Evolutionary conservation across 1,140 invertebrate genomes (phyloP), one percentile per base, ranked within the genome.

Genomic region (Hestina assimilis): DNA sequence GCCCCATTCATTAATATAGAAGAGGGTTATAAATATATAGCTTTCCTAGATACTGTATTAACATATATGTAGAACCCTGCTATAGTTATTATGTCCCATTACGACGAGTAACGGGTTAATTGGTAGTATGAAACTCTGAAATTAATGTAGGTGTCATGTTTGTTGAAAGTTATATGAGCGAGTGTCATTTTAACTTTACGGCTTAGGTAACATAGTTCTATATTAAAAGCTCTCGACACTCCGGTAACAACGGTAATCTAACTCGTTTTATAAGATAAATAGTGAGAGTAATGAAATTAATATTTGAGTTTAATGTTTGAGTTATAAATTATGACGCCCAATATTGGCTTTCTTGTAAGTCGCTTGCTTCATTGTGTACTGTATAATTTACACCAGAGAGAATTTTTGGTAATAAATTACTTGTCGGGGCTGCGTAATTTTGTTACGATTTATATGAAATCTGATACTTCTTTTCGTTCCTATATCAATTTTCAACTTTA

Each of bases 101-200:
- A 61, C 46, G n/a, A 43, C 48, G 29, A 21, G 17, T 42, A 45
- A 51, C 26, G 38, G 54, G 54, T 63, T 63, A 63, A 63, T 63
- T 48, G 55, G 48, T 24, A 57, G 15, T 45, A 47, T 50, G 50
- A 48, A 53, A 58, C 54, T 50, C 33, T 40, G 12, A 50, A 63
- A 58, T 62, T 53, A 63, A 53, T 63, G 43, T 33, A 28, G 41
- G 47, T 58, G 54, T 57, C 54, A 46, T 53, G 54, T 63, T 63
- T 63, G 48, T 53, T 53, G 26, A 45, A 60, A 58, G 19, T 52
- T 62, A 45, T 59, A 46, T 33, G 46, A 54, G 50, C 43, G n/a
- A 60, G 8, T 40, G 58, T 59, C 43, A 41, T 55, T 47, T 40
- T 45, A 53, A 35, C 41, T 61, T 56, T 46, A 56, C 35, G 29